Evolutionary conservation across 2,797 vertebrate species (phyloP), one percentile per base, ranked within the genome.

Genomic region (Halcyon leucocephala): DNA sequence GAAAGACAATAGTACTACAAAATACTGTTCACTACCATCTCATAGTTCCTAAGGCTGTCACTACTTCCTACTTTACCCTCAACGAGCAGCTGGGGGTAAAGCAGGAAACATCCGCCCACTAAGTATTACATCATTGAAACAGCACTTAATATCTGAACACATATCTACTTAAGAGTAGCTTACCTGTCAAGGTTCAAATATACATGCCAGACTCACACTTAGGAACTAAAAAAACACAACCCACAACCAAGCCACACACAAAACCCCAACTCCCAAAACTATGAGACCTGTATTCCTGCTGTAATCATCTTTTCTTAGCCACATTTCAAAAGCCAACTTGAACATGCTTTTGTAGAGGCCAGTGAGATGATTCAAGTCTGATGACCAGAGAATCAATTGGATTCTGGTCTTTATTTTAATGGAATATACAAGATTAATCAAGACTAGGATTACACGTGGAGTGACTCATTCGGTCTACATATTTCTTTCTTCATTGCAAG

Each of bases 51-150:
- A 28, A 42, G 67, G 62, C 57, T n/a, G 24, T 74, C 7, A 6
- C 44, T 58, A 4, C 51, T 81, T 93, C 80, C 82, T 89, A 33
- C 48, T 74, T 87, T 24, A 90, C 24, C 25, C 21, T 25, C 31
- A 48, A 21, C 3, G 35, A 8, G 25, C 28, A 85, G n/a, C 3
- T 84, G 70, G 35, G 67, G n/a, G 5, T 61, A 46, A 55, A 65
- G 20, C 86, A 28, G 4, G 95, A 97, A 97, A 93, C 67, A 89
- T 48, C 95, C 95, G 90, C 73, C 73, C 84, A 49, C 64, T 64
- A 62, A 89, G 51, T 29, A 81, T 26, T 81, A 82, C 12, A 5
- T 86, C 67, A 78, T 78, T 74, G 58, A 64, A 29, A 54, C 14
- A 66, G 71, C 39, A 33, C 37, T 31, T 72, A 76, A 62, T 28